phyloP scores from a whole-genome alignment of 2,888 invertebrate species.

The Pyrrhosoma nymphula region DNA sequence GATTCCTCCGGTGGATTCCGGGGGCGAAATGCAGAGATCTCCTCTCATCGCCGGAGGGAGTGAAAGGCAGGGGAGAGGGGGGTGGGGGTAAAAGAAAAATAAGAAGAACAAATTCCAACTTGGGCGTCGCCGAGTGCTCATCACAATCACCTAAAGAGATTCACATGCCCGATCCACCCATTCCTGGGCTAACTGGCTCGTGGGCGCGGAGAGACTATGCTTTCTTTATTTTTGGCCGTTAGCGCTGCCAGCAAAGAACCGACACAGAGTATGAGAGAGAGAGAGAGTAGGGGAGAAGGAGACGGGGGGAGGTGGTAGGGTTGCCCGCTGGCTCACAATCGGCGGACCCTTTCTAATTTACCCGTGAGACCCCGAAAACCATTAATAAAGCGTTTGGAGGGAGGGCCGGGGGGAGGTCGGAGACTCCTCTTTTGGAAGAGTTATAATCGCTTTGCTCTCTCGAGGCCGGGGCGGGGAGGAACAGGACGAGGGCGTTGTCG shows the following conservation, averaged over 20 bases:
- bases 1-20: not conserved
- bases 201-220: not conserved
- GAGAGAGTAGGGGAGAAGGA: too few relatives aligned
- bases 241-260: conserved; percentile 18
- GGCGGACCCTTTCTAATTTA: conserved; percentile 39
- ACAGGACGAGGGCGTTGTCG: not conserved
- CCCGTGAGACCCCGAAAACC: conserved; percentile 9
- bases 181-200: conserved; percentile 7
- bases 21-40: not conserved
- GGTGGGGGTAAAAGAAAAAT: not conserved
- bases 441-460: conserved; percentile 19
- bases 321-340: conserved; percentile 24
- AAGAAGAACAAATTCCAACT: not conserved
- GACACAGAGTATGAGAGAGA: not conserved
- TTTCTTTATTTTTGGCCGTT: conserved; percentile 16
- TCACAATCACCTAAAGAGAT: conserved; percentile 26
- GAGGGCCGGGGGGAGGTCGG: not conserved
- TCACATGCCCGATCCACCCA: not conserved
- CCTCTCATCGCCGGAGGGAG: not conserved
- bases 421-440: conserved; percentile 34
- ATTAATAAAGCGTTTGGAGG: conserved; percentile 32
- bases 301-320: not conserved
- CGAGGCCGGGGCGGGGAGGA: not conserved
- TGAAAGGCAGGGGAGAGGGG: not conserved
- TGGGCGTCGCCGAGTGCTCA: conserved; percentile 20